phyloP scores from a whole-genome alignment of 2,888 invertebrate genomes.

The Pandemis heparana region DNA sequence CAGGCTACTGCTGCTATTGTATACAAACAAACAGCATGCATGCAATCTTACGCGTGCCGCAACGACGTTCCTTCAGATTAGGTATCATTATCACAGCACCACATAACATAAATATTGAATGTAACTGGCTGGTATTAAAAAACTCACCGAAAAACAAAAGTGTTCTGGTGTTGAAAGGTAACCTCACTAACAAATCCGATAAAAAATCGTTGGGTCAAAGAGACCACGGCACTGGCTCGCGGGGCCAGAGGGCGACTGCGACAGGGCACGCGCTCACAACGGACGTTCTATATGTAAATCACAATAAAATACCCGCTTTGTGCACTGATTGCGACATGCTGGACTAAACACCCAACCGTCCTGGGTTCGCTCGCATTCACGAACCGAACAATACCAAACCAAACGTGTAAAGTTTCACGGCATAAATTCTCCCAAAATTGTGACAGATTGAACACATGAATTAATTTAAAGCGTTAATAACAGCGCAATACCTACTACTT shows the following conservation, averaged over 20 bases:
- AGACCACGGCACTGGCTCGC: slow-evolving; percentile 66
- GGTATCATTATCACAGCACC: neutral
- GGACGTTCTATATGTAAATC: slow-evolving; percentile 80
- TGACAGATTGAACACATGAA: slow-evolving; percentile 7
- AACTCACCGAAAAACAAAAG: slow-evolving; percentile 18
- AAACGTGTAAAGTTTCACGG: slow-evolving; percentile 45
- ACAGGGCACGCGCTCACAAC: slow-evolving; percentile 76
- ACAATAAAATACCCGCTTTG: slow-evolving; percentile 83
- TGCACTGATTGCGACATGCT: slow-evolving; percentile 81
- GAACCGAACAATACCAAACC: slow-evolving; percentile 55
- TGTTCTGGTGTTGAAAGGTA: slow-evolving; percentile 6
- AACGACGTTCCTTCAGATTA: neutral
- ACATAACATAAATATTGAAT: neutral
- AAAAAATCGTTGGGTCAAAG: slow-evolving; percentile 57
- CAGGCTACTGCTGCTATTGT: slow-evolving; percentile 10
- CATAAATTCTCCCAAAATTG: slow-evolving; percentile 33
- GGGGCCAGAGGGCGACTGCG: slow-evolving; percentile 78
- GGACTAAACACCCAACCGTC: slow-evolving; percentile 74
- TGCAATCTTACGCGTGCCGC: neutral
- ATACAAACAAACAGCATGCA: slow-evolving; percentile 30
- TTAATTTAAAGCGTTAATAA: slow-evolving; percentile 13
- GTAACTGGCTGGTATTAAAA: neutral
- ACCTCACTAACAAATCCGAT: slow-evolving; percentile 37
- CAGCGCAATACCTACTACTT: slow-evolving; percentile 1
- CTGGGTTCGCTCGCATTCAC: slow-evolving; percentile 58